Evolutionary conservation across 2,113 vertebrate species (phyloP).

Genomic region (Tachycineta bicolor): DNA sequence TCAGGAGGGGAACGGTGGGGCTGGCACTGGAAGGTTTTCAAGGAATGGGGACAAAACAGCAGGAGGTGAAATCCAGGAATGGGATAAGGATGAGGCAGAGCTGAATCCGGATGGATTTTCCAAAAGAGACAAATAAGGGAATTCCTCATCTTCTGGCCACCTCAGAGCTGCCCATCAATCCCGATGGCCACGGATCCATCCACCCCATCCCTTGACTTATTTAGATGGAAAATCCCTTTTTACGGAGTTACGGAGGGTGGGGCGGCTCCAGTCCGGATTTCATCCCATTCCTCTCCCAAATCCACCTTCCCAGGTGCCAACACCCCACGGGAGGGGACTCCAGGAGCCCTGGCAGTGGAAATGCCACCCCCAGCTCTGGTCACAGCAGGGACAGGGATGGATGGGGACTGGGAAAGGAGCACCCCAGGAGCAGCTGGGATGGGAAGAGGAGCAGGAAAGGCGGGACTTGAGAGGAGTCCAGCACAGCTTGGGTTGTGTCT

Average conservation of each 20-base stretch:
- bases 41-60: not conserved
- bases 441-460: not conserved
- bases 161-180: not conserved
- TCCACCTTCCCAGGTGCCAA: not conserved
- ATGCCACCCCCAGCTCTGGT: not conserved
- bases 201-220: not conserved
- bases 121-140: not conserved
- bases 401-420: not conserved
- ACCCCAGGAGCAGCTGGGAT: not conserved
- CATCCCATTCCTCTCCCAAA: not conserved
- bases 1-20: fast-evolving
- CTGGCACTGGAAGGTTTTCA: not conserved
- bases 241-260: fast-evolving
- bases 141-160: not conserved
- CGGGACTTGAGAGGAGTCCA: not conserved
- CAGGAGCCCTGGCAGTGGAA: not conserved
- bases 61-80: not conserved
- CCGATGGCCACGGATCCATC: not conserved
- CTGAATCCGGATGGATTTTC: not conserved
- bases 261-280: not conserved
- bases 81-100: fast-evolving
- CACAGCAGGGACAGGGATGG: not conserved
- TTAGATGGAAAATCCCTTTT: not conserved
- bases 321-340: not conserved
- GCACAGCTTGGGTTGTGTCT: slow-evolving; percentile 19